A percentile compares a stretch with the other conserved stretches of the same genome.
Conservation (phyloP, 2,797 vertebrate species). For the Anguilla obscura region DNA sequence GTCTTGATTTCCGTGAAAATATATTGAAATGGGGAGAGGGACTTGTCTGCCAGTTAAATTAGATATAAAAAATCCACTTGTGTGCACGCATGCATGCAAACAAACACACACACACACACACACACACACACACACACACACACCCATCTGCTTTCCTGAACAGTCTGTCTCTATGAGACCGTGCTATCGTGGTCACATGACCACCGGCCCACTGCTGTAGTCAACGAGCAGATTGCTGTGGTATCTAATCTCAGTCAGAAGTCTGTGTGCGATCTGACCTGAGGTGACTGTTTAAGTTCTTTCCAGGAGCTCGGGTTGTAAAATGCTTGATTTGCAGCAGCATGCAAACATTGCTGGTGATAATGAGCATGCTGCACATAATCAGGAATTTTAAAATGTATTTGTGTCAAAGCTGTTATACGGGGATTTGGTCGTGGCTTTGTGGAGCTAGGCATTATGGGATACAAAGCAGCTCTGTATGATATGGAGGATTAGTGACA, state of each 20-base stretch:
- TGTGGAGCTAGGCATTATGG: constrained; percentile 51
- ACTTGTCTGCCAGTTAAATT: background rate
- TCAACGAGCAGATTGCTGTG: constrained; percentile 5
- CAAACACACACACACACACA: background rate
- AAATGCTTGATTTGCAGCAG: background rate
- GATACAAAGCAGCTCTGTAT: constrained; percentile 53
- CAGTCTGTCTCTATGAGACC: background rate
- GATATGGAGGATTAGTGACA: constrained; percentile 60
- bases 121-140: background rate
- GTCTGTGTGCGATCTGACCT: background rate
- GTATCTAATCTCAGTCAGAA: background rate
- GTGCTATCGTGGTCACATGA: background rate
- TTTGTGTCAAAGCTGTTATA: constrained; percentile 5
- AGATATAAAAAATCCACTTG: background rate
- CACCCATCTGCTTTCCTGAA: background rate
- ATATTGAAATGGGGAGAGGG: background rate
- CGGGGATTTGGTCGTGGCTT: constrained; percentile 32
- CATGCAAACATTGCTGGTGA: background rate
- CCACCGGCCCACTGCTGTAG: background rate
- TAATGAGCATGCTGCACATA: background rate
- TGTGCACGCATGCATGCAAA: background rate
- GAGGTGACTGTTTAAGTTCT: background rate
- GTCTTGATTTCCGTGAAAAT: constrained; percentile 5
- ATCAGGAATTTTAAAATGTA: background rate
- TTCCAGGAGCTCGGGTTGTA: background rate